phyloP scores from a whole-genome alignment of 2,888 invertebrate genomes.

The Pandemis cinnamomeana region DNA sequence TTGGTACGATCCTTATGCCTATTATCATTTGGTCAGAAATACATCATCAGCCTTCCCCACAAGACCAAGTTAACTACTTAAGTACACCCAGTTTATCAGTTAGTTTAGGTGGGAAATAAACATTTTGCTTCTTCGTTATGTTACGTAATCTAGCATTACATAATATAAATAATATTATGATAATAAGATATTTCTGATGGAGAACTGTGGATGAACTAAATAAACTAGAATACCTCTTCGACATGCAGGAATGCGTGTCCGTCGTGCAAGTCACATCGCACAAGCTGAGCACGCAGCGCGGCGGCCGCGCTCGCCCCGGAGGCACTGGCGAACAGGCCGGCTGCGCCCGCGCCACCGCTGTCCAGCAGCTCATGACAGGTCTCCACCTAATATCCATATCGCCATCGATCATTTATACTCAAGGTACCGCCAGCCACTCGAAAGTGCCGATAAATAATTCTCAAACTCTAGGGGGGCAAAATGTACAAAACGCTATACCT shows the following conservation, averaged over 20 bases:
- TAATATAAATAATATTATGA: not conserved
- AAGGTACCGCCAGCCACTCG: too few species aligned
- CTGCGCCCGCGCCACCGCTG: constrained; percentile 50
- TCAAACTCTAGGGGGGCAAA: too few species aligned
- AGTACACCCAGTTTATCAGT: too few species aligned
- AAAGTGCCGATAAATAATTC: too few species aligned
- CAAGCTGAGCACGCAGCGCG: constrained; percentile 66
- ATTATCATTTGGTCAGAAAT: too few species aligned
- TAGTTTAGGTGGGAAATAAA: too few species aligned
- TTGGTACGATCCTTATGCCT: too few species aligned
- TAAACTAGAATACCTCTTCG: constrained; percentile 66
- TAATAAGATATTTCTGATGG: not conserved
- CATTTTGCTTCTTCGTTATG: too few species aligned
- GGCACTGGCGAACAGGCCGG: constrained; percentile 53
- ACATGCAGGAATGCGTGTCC: constrained; percentile 73
- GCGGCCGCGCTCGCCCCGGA: constrained; percentile 54
- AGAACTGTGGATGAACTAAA: not conserved
- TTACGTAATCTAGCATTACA: too few species aligned
- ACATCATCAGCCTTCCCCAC: too few species aligned
- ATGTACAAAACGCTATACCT: too few species aligned
- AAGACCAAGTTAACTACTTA: too few species aligned
- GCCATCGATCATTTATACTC: not conserved
- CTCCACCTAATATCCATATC: constrained; percentile 61
- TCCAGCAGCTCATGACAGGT: constrained; percentile 76
- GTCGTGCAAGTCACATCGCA: constrained; percentile 65